These are phyloP conservation scores for Zoanthus sansibaricus DNA, from an alignment of 92 coral and sea anemone species.

Conservation along the genomic window DNA sequence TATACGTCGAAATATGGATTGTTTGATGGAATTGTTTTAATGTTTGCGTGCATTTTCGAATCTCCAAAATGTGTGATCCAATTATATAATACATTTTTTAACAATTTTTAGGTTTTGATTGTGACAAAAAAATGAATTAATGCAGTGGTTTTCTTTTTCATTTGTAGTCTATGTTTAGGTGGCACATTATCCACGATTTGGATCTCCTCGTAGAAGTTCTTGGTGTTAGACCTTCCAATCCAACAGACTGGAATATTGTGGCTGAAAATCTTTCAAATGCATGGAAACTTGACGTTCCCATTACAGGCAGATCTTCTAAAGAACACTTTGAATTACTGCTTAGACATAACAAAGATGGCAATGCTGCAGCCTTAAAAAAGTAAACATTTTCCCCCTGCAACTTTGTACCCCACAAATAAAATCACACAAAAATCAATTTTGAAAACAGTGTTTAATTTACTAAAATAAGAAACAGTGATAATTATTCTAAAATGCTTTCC, in stretches of 20 bases:
- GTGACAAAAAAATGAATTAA: background rate
- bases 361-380: slow-evolving; percentile 63
- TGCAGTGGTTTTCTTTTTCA: slow-evolving; percentile 41
- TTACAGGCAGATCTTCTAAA: slow-evolving; percentile 65
- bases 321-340: slow-evolving; percentile 64
- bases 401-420: slow-evolving; percentile 8
- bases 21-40: background rate
- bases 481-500: slow-evolving; percentile 14
- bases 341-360: slow-evolving; percentile 58
- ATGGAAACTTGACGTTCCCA: slow-evolving; percentile 46
- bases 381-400: slow-evolving; percentile 16
- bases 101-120: background rate
- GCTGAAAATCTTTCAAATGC: slow-evolving; percentile 62
- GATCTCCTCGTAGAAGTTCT: slow-evolving; percentile 62
- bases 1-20: background rate
- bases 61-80: too few relatives aligned
- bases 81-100: too few relatives aligned
- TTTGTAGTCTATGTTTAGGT: slow-evolving; percentile 66
- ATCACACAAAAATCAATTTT: slow-evolving; percentile 8
- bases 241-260: slow-evolving; percentile 61
- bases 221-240: slow-evolving; percentile 51
- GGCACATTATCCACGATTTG: slow-evolving; percentile 67
- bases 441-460: slow-evolving; percentile 3
- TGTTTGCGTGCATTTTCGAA: too few relatives aligned
- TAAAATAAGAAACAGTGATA: slow-evolving; percentile 5